Evolutionary conservation across 1,140 invertebrate species (phyloP), one percentile per base, ranked within the genome.

Genomic region (Dermatophagoides farinae): DNA sequence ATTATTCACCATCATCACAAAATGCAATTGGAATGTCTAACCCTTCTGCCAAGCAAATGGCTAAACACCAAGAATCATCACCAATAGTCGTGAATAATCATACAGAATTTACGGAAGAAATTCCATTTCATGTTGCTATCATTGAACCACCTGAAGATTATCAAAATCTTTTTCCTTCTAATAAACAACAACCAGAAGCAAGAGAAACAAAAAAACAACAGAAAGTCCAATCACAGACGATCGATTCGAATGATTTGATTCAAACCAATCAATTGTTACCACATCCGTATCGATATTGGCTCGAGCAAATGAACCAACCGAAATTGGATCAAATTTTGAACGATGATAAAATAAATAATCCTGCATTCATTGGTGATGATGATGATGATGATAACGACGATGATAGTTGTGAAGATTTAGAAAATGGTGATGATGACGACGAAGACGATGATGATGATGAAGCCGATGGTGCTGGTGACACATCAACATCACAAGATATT

Each of bases 401-500:
- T 50, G 20, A 50, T 4, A 2, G 6, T 20, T 4, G 22, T 50
- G 47, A 16, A 6, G 41, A 43, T 10, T 6, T 10, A 8, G 47
- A 50, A 4, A 12, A 22, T 12, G 47, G 22, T 1, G 23, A 20
- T 20, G 47, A 22, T 11, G 47, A 20, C 20, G 23, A 50, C 20
- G 47, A 25, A 1, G 12, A 18, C 4, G 20, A 22, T 38, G 53
- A 18, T n/a, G 31, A 55, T 55, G 53, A 55, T 55, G 53, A 55
- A n/a, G 53, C 14, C 11, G 53, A 55, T 23, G 53, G 22, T 23
- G 53, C 53, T 44, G 64, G 64, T 12, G 64, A 67, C 20, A 66
- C 64, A 37, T 67, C 66, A 14, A 67, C 66, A 23, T 67, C 65
- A 39, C 63, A 65, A 50, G 66, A 65, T 47, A 63, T 67, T 60